Base-by-base conservation (phyloP, 2,113 vertebrate species). In the Oncorhynchus masou region DNA sequence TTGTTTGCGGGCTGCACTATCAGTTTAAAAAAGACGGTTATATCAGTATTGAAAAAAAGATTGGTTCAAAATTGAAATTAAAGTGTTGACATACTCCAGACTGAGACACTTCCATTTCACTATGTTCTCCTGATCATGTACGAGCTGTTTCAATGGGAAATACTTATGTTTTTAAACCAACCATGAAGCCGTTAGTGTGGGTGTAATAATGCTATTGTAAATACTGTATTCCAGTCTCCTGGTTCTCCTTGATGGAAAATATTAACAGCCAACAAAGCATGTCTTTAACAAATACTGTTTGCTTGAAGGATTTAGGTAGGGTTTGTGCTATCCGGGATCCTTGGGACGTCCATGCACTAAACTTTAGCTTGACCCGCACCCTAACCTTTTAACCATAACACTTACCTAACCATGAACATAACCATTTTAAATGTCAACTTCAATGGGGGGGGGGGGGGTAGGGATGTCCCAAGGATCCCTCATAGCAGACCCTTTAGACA, bases 71-170 rank as follows among this genome's bases (percentile, higher is more conserved):
- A 29, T 27, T 27, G 27, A 6, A 19, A 20, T 27, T 7, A 22
- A 62, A 6, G 15, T 67, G 65, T 67, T 15, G 27, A 29, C 65
- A 29, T 67, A 16, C 51, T 29, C 9, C 39, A 12, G 16, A 15
- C 34, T 3, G 16, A 66, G 64, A 76, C 24, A 74, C 82, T 24
- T 31, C 83, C 88, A 89, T 88, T 88, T 85, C 86, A 87, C 74
- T 57, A 11, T 83, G 57, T 74, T 70, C 59, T 62, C 67, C 60
- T 79, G 76, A 73, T 85, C 79, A 80, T 70, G 39, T 79, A 62
- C n/a, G 27, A 19, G 27, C n/a, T 22, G 8, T 62, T 62, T 24
- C 15, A 24, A 62, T 62, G 59, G n/a, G 16, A 20, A 62, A 11
- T 62, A 22, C n/a, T 22, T 19, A 54, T 6, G n/a, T 62, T 62